A percentile compares a stretch with the other conserved stretches of the same genome.
Conservation (phyloP, 2,888 invertebrate genomes). For the Monochamus alternatus region DNA sequence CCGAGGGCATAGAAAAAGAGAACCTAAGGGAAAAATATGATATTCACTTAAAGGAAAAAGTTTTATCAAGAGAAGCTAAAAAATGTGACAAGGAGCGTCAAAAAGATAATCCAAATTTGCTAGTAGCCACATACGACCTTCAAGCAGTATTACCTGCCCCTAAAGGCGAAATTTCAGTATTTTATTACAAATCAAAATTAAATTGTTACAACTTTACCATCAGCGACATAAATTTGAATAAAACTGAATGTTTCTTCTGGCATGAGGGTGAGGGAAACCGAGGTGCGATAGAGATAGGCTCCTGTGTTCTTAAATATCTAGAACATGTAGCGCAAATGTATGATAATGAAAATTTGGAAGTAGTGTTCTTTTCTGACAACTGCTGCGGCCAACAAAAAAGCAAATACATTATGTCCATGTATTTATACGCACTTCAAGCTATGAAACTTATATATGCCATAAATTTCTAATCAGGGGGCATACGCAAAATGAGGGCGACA, state of each 20-base stretch:
- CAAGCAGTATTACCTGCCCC: background rate
- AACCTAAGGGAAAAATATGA: too few species aligned
- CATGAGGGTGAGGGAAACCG: conserved; percentile 4
- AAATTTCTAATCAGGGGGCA: conserved; percentile 54
- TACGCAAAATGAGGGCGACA: conserved; percentile 56
- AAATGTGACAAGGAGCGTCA: too few species aligned
- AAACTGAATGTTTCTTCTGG: too few species aligned
- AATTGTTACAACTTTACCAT: conserved; percentile 2
- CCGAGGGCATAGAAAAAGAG: too few species aligned
- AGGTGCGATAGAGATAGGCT: conserved; percentile 6
- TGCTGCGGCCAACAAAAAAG: conserved; percentile 57
- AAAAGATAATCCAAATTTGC: too few species aligned
- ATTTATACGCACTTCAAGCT: conserved; percentile 45
- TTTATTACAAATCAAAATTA: background rate
- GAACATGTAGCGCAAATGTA: background rate
- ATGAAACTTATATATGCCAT: conserved; percentile 50
- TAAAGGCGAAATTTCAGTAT: background rate
- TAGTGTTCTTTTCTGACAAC: conserved; percentile 53
- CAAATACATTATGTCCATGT: conserved; percentile 49
- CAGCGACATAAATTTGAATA: too few species aligned
- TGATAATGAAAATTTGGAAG: background rate
- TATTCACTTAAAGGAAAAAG: background rate
- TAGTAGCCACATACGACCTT: background rate
- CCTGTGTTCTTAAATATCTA: conserved; percentile 10
- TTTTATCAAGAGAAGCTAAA: background rate